A percentile compares a stretch with the other conserved stretches of the same genome.
phyloP scores from a whole-genome alignment of 2,888 invertebrate species.

The Leucania comma region DNA sequence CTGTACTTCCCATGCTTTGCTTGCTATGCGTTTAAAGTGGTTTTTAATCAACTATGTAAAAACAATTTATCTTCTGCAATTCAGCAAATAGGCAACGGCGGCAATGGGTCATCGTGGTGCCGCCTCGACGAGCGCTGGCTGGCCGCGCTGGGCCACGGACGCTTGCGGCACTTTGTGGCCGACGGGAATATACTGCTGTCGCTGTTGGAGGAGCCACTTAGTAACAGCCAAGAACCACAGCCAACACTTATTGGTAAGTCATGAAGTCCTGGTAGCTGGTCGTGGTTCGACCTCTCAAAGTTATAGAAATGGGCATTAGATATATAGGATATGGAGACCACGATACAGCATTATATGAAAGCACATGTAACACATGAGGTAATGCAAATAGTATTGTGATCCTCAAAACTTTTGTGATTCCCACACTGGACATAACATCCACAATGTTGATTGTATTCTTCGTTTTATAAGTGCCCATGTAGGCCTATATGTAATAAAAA shows the following conservation, averaged over 20 bases:
- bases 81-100: slow-evolving; percentile 95
- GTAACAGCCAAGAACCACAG: slow-evolving; percentile 98
- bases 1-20: too few relatives aligned
- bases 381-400: too few relatives aligned
- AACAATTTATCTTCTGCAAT: not conserved
- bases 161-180: slow-evolving; percentile 94
- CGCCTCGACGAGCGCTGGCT: slow-evolving; percentile 96
- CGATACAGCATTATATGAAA: slow-evolving; percentile 56
- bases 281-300: slow-evolving; percentile 91
- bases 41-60: too few relatives aligned
- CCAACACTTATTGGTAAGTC: slow-evolving; percentile 94
- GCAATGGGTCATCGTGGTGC: slow-evolving; percentile 94
- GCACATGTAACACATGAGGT: too few relatives aligned
- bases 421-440: too few relatives aligned
- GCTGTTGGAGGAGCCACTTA: slow-evolving; percentile 97
- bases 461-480: too few relatives aligned
- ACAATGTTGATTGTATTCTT: too few relatives aligned
- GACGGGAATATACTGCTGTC: slow-evolving; percentile 97
- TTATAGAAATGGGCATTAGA: too few relatives aligned
- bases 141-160: slow-evolving; percentile 90
- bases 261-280: slow-evolving; percentile 87
- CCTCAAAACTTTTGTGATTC: too few relatives aligned
- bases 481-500: too few relatives aligned
- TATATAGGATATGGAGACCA: slow-evolving; percentile 79
- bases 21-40: too few relatives aligned